Conservation (phyloP, 2,113 vertebrate genomes). For the Grantiella picta region DNA sequence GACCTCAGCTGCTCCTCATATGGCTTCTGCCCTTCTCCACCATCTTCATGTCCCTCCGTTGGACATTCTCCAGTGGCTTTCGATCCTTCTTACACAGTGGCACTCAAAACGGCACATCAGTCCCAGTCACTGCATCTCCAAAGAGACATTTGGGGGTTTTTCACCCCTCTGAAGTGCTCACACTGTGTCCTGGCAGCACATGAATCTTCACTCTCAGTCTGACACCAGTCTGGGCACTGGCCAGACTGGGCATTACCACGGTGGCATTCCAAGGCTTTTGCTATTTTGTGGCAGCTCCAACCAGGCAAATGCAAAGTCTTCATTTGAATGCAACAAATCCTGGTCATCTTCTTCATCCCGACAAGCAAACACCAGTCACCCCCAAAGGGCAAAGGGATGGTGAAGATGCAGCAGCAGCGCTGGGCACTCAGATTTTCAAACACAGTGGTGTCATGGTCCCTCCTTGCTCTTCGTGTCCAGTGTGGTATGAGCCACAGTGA, state of each 20-base stretch:
- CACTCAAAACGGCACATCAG: neutral
- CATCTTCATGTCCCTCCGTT: neutral
- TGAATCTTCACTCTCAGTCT: fast-evolving
- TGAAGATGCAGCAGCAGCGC: neutral
- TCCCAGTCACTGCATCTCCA: neutral
- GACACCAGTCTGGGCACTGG: neutral
- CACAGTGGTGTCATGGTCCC: fast-evolving
- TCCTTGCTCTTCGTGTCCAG: fast-evolving
- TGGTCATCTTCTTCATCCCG: fast-evolving
- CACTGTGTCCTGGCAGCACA: neutral
- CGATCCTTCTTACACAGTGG: neutral
- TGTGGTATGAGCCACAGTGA: neutral
- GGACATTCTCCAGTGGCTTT: neutral
- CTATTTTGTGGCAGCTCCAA: neutral
- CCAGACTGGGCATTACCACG: neutral
- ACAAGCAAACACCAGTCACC: neutral
- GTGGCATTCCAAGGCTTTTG: neutral
- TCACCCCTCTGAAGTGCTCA: fast-evolving
- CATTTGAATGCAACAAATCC: fast-evolving
- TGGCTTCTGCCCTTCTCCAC: neutral
- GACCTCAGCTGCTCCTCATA: fast-evolving
- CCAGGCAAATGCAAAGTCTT: neutral
- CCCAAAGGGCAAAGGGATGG: neutral
- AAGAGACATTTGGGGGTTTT: neutral
- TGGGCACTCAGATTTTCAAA: neutral